Evolutionary conservation across 1,140 invertebrate species (phyloP).

Genomic region (Saccostrea cuccullata): DNA sequence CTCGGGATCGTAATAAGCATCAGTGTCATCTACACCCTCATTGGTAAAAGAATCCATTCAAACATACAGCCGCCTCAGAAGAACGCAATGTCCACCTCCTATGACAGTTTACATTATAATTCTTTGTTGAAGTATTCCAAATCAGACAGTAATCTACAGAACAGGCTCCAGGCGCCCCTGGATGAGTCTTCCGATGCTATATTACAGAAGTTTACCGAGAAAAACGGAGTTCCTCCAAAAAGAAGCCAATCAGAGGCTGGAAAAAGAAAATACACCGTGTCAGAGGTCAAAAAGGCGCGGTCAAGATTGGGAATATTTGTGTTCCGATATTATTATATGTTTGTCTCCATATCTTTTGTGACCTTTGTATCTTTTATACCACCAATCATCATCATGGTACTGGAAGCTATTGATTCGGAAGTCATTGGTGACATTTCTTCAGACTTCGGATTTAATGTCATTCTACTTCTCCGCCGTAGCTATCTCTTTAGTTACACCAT

Average conservation of each 20-base stretch:
- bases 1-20: background rate
- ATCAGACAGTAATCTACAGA: background rate
- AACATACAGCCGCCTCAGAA: conserved; percentile 22
- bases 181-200: background rate
- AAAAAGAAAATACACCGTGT: background rate
- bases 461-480: background rate
- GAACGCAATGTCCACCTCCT: background rate
- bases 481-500: conserved; percentile 23
- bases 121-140: conserved; percentile 15
- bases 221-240: background rate
- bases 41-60: background rate
- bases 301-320: background rate
- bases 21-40: background rate
- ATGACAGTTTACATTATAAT: background rate
- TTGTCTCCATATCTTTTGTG: conserved; percentile 17
- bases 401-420: background rate
- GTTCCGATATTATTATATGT: conserved; percentile 36
- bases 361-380: conserved; percentile 3
- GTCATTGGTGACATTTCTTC: background rate
- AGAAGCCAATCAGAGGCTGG: conserved; percentile 1
- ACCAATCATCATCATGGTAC: background rate
- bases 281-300: background rate
- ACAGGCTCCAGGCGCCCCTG: no score
- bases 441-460: background rate
- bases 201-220: background rate